Conservation (phyloP, 2,888 invertebrate genomes). For the Xestia rhomboidea region DNA sequence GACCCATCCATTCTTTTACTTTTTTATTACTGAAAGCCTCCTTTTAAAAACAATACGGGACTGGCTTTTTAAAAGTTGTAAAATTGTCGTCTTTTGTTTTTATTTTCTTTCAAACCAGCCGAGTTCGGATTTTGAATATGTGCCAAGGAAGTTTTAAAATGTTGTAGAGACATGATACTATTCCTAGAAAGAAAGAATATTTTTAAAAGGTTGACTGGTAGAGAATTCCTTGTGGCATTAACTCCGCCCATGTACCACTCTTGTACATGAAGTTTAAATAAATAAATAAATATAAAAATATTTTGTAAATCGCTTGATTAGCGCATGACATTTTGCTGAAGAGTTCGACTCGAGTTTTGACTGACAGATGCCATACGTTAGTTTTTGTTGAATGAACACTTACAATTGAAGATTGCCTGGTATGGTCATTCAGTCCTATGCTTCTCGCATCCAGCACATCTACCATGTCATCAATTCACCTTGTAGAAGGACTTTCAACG, state of each 20-base stretch:
- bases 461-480: no score
- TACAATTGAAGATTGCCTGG: background rate
- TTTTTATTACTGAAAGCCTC: constrained; percentile 24
- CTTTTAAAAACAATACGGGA: constrained; percentile 22
- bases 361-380: background rate
- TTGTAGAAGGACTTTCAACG: no score
- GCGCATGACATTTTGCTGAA: no score
- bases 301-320: rapidly evolving
- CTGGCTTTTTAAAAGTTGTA: background rate
- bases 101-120: constrained; percentile 12
- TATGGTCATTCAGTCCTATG: no score
- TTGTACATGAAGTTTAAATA: no score
- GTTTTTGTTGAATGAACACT: constrained; percentile 3
- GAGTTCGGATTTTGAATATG: constrained; percentile 21
- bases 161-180: background rate
- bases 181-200: background rate
- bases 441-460: no score
- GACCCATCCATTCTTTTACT: constrained; percentile 28
- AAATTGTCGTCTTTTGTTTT: constrained; percentile 2
- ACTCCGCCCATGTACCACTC: no score
- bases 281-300: no score
- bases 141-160: constrained; percentile 2
- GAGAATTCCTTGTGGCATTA: no score
- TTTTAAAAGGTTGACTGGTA: no score
- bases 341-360: background rate